Conservation (phyloP, 2,797 vertebrate genomes). For the Knipowitschia caucasica region DNA sequence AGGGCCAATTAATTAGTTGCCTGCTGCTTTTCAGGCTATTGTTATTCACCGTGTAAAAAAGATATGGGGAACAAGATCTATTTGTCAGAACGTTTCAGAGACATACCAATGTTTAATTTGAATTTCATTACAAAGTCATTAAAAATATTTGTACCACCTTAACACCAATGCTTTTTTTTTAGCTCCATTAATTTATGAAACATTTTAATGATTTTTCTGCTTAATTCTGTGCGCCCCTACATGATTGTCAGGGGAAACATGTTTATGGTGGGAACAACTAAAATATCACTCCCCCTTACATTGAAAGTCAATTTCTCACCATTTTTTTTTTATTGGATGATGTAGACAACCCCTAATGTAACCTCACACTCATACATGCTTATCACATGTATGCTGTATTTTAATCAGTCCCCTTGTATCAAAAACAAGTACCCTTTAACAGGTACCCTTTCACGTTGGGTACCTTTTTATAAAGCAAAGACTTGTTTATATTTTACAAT, state of each 20-base stretch:
- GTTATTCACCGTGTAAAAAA: slow-evolving; percentile 12
- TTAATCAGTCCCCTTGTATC: background rate
- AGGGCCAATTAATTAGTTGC: slow-evolving; percentile 27
- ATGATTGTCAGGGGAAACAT: slow-evolving; percentile 13
- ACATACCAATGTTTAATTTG: slow-evolving; percentile 6
- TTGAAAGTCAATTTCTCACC: slow-evolving; percentile 55
- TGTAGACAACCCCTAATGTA: slow-evolving; percentile 37
- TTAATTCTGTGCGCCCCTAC: slow-evolving; percentile 14
- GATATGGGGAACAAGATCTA: slow-evolving; percentile 38
- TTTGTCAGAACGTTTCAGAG: slow-evolving; percentile 49
- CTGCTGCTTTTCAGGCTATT: slow-evolving; percentile 19
- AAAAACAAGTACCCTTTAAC: too few species aligned
- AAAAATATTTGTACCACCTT: slow-evolving; percentile 8
- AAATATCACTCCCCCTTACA: slow-evolving; percentile 17
- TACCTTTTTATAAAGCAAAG: slow-evolving; percentile 26
- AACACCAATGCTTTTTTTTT: slow-evolving; percentile 12
- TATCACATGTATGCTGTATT: too few species aligned
- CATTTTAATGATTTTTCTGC: slow-evolving; percentile 5
- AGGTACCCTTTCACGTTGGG: too few species aligned
- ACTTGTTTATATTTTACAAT: slow-evolving; percentile 44
- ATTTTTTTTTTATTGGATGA: slow-evolving; percentile 59
- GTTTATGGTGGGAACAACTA: slow-evolving; percentile 10
- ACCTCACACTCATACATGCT: slow-evolving; percentile 29
- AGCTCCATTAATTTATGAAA: background rate
- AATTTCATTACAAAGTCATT: slow-evolving; percentile 13